Percentiles rank a stretch among this genome's conserved stretches.
These are phyloP conservation scores for Patagioenas fasciata DNA, from an alignment of 2,113 vertebrate genomes.

Conservation along the genomic window DNA sequence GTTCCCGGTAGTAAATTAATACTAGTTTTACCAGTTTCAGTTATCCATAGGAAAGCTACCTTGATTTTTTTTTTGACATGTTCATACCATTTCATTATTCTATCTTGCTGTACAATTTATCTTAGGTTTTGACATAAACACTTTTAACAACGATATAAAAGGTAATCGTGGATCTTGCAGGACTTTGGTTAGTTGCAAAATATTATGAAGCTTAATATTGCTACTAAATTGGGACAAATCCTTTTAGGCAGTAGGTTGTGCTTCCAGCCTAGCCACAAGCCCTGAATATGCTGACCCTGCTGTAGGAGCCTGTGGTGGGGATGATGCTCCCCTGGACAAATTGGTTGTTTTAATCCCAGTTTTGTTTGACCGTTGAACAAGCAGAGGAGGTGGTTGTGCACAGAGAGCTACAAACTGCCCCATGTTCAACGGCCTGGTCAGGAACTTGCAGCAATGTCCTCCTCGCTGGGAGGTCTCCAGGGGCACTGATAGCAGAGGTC, in stretches of 20 bases:
- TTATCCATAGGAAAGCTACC: not conserved
- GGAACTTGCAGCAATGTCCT: not conserved
- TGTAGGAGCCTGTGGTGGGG: rapidly evolving
- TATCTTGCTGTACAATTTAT: not conserved
- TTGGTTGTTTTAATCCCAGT: not conserved
- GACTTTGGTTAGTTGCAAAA: not conserved
- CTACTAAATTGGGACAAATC: not conserved
- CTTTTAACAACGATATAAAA: not conserved
- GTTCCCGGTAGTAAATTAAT: not conserved
- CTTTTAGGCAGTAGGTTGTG: not conserved
- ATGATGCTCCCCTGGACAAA: rapidly evolving
- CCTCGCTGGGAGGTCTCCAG: rapidly evolving
- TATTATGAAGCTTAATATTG: not conserved
- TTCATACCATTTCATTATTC: not conserved
- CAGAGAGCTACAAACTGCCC: not conserved
- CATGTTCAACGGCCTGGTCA: not conserved
- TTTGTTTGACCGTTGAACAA: not conserved
- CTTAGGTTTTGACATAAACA: not conserved
- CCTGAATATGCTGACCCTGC: not conserved
- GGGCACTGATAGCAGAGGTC: not conserved
- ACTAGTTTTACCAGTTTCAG: not conserved
- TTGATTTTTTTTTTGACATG: not conserved
- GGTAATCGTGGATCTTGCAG: not conserved
- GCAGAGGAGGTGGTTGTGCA: not conserved
- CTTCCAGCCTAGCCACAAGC: not conserved